A percentile compares a stretch with the other conserved stretches of the same genome.
Conservation (phyloP, 1,140 invertebrate species). For the Stegodyphus dumicola region DNA sequence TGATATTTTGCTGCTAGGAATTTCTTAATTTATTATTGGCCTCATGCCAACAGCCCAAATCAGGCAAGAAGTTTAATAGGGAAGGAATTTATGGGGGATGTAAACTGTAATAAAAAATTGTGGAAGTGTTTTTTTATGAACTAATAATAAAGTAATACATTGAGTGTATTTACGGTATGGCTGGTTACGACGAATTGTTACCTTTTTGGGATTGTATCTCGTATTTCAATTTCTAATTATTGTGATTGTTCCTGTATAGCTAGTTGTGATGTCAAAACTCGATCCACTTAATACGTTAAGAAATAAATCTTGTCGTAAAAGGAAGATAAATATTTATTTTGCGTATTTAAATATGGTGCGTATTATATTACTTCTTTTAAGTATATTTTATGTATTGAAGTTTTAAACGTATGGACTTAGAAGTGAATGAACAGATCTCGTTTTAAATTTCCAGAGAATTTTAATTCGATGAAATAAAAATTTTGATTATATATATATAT, state of each 20-base stretch:
- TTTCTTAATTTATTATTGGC: constrained; percentile 50
- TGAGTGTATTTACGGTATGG: neutral
- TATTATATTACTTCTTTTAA: neutral
- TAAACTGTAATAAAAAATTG: neutral
- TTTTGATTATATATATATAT: too few species aligned
- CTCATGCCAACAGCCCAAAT: constrained; percentile 56
- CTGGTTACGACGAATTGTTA: neutral
- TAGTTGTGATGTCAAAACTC: neutral
- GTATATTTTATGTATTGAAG: too few species aligned
- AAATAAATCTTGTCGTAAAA: too few species aligned
- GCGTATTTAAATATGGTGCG: constrained; percentile 24
- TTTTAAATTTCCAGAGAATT: too few species aligned
- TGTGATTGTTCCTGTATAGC: neutral
- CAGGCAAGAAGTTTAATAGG: constrained; percentile 32
- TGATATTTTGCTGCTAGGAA: neutral
- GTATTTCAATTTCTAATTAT: neutral
- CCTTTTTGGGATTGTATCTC: constrained; percentile 11
- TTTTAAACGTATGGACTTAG: too few species aligned
- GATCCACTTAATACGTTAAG: too few species aligned
- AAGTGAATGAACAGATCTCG: too few species aligned
- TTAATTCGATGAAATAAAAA: too few species aligned
- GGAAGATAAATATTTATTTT: neutral
- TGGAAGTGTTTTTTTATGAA: neutral
- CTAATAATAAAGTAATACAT: neutral
- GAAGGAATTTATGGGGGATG: neutral